Base-by-base conservation (phyloP, 2,888 invertebrate species). In the Drosophila antonietae region DNA sequence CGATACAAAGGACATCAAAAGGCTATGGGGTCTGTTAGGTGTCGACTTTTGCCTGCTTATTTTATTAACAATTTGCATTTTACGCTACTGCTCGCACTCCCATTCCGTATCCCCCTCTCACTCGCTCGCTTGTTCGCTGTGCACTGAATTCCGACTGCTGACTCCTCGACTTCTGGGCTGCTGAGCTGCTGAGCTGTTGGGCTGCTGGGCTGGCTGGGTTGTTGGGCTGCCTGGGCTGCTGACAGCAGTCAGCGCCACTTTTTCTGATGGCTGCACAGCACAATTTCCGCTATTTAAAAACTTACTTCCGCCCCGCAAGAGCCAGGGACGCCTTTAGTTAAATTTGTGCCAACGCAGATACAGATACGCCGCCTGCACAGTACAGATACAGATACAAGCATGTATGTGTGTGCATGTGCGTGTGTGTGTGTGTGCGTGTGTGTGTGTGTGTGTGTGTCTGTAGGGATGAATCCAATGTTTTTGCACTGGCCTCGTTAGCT, bases 221-320 rank as follows among this genome's bases (percentile, higher is more conserved):
- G 12, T 47, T 39, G 28, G 12, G 65, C 41, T 76, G 23, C 58
- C 58, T 66, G 66, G 49, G 49, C 67, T 79, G 67, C 64, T 71
- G 80, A 67, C 60, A 71, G 68, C 70, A 80, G 75, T 73, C 68
- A 75, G 78, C 70, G 70, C 71, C 68, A 72, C 81, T 81, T 83
- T 88, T 88, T 83, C 84, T 88, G 89, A 76, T 88, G 87, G 76
- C 79, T 86, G 87, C 84, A 87, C 83, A 84, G 83, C 88, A 81
- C 89, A 84, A 84, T 84, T 84, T 84, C 83, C 83, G 84, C 84
- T 84, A 84, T 89, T 84, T 89, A 87, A 84, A 84, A 84, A 84
- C 84, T 87, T 74, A 86, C 83, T 84, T 88, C 81, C 78, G 84
- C 68, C 52, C 56, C 55, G 52, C 51, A 67, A 65, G 65, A 35